These are phyloP conservation scores for Drosophila neonasuta DNA, from an alignment of 2,888 invertebrate genomes.

Conservation along the genomic window DNA sequence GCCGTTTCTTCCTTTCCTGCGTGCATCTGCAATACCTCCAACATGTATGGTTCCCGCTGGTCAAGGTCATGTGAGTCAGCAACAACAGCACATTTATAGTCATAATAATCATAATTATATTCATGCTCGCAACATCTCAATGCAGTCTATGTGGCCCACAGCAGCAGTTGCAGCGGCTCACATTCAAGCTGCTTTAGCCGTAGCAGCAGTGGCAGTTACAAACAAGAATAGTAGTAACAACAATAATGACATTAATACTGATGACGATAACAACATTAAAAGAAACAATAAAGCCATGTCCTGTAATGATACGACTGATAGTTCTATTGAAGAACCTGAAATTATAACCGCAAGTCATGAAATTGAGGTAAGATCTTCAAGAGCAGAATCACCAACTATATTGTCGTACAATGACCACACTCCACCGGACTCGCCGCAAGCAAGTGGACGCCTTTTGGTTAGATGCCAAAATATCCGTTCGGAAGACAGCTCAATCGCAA, in stretches of 20 bases:
- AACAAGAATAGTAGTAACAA: slow-evolving; percentile 22
- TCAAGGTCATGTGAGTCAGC: slow-evolving; percentile 24
- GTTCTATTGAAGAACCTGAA: slow-evolving; percentile 8
- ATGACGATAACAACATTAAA: slow-evolving; percentile 3
- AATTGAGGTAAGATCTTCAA: slow-evolving; percentile 1
- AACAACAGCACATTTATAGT: slow-evolving; percentile 26
- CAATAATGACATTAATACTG: slow-evolving; percentile 10
- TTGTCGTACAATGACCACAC: slow-evolving; percentile 54
- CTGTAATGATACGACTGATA: slow-evolving; percentile 21
- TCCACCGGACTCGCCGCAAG: slow-evolving; percentile 63
- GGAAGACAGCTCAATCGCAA: slow-evolving; percentile 28
- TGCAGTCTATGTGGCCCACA: slow-evolving; percentile 83
- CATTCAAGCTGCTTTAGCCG: slow-evolving; percentile 83
- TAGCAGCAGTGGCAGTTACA: slow-evolving; percentile 72
- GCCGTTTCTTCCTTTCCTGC: slow-evolving; percentile 80
- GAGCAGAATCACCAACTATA: slow-evolving; percentile 38
- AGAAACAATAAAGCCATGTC: slow-evolving; percentile 11
- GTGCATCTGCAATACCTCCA: slow-evolving; percentile 79
- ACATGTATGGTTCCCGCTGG: slow-evolving; percentile 75
- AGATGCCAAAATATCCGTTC: slow-evolving; percentile 6
- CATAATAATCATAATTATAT: slow-evolving; percentile 27
- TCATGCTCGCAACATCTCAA: slow-evolving; percentile 65
- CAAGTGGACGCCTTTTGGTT: slow-evolving; percentile 5
- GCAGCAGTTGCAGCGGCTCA: slow-evolving; percentile 89
- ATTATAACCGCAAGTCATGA: slow-evolving; percentile 5